Conservation (phyloP, 2,113 vertebrate species). For the Hucho hucho region DNA sequence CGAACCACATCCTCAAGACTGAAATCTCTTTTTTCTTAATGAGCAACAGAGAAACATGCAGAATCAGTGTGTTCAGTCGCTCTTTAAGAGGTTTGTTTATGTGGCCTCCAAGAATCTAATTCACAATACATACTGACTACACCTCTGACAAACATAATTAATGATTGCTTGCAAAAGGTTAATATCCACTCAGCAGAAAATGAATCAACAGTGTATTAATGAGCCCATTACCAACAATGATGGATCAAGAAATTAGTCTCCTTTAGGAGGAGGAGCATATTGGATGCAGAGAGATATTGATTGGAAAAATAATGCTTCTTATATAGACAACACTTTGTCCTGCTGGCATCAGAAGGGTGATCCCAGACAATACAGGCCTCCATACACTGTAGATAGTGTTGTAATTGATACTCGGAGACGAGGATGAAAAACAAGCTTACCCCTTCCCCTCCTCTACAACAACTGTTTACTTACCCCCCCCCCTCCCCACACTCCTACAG, state of each 20-base stretch:
- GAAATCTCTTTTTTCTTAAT: too few relatives aligned
- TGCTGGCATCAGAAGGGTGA: constrained; percentile 21
- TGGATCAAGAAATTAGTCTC: constrained; percentile 74
- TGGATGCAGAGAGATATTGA: constrained; percentile 57
- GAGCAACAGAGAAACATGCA: too few relatives aligned
- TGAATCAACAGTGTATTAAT: constrained; percentile 77
- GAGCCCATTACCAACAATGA: constrained; percentile 75
- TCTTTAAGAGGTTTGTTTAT: constrained; percentile 67
- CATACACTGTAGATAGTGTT: not conserved
- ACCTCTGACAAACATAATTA: constrained; percentile 71
- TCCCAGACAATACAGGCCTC: not conserved
- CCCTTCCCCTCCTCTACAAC: not conserved
- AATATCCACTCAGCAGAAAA: constrained; percentile 79
- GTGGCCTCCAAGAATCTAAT: constrained; percentile 50
- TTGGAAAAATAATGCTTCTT: constrained; percentile 64
- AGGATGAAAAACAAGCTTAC: not conserved
- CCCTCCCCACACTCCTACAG: not conserved
- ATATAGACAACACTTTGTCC: constrained; percentile 58
- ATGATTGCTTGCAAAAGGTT: constrained; percentile 78
- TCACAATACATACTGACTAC: constrained; percentile 57
- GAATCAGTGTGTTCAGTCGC: too few relatives aligned
- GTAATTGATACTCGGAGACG: constrained; percentile 1
- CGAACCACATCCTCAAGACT: too few relatives aligned
- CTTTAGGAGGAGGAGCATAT: constrained; percentile 55
- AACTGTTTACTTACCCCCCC: not conserved